Evolutionary conservation across 64 coral and sea anemone genomes (phyloP).

Genomic region (Dendrophyllia cribrosa): DNA sequence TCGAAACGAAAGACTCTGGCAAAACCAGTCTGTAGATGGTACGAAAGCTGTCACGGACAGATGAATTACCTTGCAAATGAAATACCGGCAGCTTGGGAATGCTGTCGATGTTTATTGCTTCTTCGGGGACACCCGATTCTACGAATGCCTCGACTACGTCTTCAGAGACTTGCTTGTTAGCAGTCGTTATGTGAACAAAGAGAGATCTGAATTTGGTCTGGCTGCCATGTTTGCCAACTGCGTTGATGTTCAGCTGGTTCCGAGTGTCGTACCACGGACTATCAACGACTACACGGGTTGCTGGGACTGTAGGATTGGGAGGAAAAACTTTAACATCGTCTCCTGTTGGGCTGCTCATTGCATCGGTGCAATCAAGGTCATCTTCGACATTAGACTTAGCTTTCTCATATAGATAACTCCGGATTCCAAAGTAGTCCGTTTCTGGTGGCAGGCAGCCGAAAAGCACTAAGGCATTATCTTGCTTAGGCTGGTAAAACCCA

Average conservation of each 20-base stretch:
- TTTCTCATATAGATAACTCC: slow-evolving; percentile 24
- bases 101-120: slow-evolving; percentile 28
- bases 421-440: slow-evolving; percentile 27
- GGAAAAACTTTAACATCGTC: slow-evolving; percentile 9
- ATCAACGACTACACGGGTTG: not conserved
- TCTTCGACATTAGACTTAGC: not conserved
- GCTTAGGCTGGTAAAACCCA: slow-evolving; percentile 13
- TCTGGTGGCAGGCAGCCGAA: slow-evolving; percentile 21
- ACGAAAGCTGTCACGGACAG: slow-evolving; percentile 23
- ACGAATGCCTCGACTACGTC: not conserved
- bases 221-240: slow-evolving; percentile 9
- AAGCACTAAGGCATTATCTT: slow-evolving; percentile 19
- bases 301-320: slow-evolving; percentile 16
- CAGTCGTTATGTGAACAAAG: slow-evolving; percentile 24
- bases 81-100: slow-evolving; percentile 22
- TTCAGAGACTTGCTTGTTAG: slow-evolving; percentile 10
- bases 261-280: slow-evolving; percentile 23
- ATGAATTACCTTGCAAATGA: not conserved
- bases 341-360: slow-evolving; percentile 2
- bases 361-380: not conserved
- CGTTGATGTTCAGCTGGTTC: slow-evolving; percentile 25
- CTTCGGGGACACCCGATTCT: not conserved
- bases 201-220: slow-evolving; percentile 23
- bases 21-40: slow-evolving; percentile 42
- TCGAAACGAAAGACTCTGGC: slow-evolving; percentile 10